Base-by-base conservation (phyloP, 2,888 invertebrate species). In the Calliphora vomitoria region DNA sequence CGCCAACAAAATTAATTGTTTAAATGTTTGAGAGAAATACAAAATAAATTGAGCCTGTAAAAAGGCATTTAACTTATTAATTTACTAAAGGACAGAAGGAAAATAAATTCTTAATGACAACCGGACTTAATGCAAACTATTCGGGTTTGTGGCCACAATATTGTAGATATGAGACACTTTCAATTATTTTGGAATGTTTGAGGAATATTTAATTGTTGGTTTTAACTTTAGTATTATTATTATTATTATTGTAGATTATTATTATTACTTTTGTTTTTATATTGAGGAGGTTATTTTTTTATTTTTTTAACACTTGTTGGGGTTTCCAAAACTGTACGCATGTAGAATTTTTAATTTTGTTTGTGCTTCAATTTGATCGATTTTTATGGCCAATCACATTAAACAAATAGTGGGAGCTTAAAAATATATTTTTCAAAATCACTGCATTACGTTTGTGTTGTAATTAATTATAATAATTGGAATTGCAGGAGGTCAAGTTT, bases 1-100 rank as follows among this genome's bases (percentile, higher is more conserved):
- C 13, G 74, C 82, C 74, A 79, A 79, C 53, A 68, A 68, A 55
- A 69, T 79, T 35, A 80, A 60, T 44, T 68, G n/a, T n/a, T n/a
- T n/a, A n/a, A n/a, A n/a, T n/a, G n/a, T n/a, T n/a, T n/a, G n/a
- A n/a, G n/a, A n/a, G n/a, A n/a, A n/a, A n/a, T n/a, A n/a, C n/a
- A n/a, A n/a, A n/a, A n/a, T 25, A 25, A 25, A 25, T 25, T 25
- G 25, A 25, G 25, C 44, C 55, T 41, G 31, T 58, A 13, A 25
- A 18, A 31, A 60, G 8, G 6, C 6, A 31, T 15, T 15, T 60
- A 31, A 13, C 15, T 58, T 58, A 25, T 25, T 25, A 25, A 25
- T 25, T 25, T 25, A 25, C 25, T 20, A 6, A 31, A 60, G 60
- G 15, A 8, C 35, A 8, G 31, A 35, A 31, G 13, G 0, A 35